Percentiles rank a stretch among this genome's conserved stretches.
Conservation (phyloP, 2,797 vertebrate genomes). For the Myotis vivesi region DNA sequence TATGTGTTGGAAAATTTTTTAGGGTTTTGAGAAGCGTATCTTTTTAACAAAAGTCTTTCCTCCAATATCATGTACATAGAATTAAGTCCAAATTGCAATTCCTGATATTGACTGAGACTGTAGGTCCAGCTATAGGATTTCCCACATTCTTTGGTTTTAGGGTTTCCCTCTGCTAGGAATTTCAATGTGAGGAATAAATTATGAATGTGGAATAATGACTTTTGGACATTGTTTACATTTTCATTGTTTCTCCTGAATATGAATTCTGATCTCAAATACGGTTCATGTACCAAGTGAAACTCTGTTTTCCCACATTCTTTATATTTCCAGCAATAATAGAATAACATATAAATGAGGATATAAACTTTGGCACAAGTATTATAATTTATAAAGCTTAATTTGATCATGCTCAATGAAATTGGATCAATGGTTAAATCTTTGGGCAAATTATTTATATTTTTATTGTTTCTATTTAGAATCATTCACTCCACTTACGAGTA, state of each 20-base stretch:
- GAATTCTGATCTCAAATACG: neutral
- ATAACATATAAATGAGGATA: neutral
- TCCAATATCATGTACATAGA: neutral
- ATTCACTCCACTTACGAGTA: neutral
- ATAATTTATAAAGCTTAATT: neutral
- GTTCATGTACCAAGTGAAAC: neutral
- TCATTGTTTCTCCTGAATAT: neutral
- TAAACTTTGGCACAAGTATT: neutral
- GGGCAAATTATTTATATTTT: neutral
- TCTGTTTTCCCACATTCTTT: neutral
- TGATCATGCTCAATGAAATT: neutral
- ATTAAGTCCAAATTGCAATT: neutral
- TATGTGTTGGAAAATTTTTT: neutral
- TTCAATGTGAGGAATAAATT: neutral
- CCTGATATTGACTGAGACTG: neutral
- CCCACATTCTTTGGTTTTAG: neutral
- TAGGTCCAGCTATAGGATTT: neutral
- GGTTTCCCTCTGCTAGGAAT: neutral
- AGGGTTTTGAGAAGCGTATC: neutral
- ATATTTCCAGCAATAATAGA: neutral
- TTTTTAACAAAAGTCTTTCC: neutral
- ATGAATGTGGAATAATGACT: too few relatives aligned
- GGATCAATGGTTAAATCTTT: neutral
- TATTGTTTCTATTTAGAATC: neutral
- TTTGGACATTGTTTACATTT: neutral